Conservation (phyloP, 2,113 vertebrate species). For the Agapornis roseicollis region DNA sequence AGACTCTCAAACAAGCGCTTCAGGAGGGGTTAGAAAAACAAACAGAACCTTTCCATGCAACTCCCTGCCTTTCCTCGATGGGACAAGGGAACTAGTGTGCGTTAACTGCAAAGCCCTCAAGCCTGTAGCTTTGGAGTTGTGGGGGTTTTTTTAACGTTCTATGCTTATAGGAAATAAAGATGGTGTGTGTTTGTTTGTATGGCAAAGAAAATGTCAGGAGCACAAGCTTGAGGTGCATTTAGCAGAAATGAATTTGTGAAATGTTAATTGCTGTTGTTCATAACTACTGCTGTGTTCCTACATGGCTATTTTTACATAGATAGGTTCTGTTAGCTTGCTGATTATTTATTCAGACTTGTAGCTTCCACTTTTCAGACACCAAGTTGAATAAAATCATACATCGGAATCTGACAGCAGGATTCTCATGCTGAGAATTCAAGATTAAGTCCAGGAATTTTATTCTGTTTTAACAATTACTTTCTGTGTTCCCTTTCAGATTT, state of each 20-base stretch:
- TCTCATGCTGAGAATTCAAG: constrained; percentile 44
- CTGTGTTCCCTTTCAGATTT: constrained; percentile 22
- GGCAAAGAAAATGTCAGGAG: constrained; percentile 4
- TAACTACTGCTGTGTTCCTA: constrained; percentile 51
- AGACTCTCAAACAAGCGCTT: constrained; percentile 59
- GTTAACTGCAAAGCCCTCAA: constrained; percentile 9
- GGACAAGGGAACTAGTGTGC: constrained; percentile 71
- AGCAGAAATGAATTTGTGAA: constrained; percentile 45
- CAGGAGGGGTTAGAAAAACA: constrained; percentile 70
- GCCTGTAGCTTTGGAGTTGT: not conserved
- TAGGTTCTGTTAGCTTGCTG: constrained; percentile 6
- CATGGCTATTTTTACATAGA: not conserved
- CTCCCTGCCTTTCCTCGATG: constrained; percentile 27
- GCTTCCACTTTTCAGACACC: constrained; percentile 15
- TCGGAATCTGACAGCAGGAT: constrained; percentile 52
- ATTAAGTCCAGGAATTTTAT: constrained; percentile 49
- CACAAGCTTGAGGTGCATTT: constrained; percentile 17
- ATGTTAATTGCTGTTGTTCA: constrained; percentile 54
- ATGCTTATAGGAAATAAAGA: constrained; percentile 24
- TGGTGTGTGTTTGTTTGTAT: constrained; percentile 36
- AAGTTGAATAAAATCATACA: constrained; percentile 61
- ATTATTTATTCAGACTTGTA: constrained; percentile 42
- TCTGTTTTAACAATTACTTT: constrained; percentile 50
- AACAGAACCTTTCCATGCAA: constrained; percentile 64
- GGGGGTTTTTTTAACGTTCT: not conserved